Evolutionary conservation across 2,888 invertebrate species (phyloP).

Genomic region (Stegana nigrithorax): DNA sequence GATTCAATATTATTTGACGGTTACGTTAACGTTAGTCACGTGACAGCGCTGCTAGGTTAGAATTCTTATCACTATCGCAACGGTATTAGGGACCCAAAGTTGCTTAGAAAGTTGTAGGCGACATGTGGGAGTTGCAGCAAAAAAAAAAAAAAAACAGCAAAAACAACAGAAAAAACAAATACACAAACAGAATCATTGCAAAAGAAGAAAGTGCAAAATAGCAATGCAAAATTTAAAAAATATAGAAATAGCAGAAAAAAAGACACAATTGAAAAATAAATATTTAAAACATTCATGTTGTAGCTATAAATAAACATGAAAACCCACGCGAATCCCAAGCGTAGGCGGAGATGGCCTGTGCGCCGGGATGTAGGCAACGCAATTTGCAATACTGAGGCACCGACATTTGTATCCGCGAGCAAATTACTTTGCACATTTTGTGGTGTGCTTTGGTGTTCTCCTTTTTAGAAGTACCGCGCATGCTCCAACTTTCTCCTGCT

Average conservation of each 20-base stretch:
- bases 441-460: background rate
- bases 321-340: too few species aligned
- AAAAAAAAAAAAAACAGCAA: background rate
- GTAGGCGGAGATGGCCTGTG: background rate
- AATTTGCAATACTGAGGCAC: too few species aligned
- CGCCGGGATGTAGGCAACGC: slow-evolving; percentile 21
- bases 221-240: too few species aligned
- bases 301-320: background rate
- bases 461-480: background rate
- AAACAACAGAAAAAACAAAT: background rate
- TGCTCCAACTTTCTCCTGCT: background rate
- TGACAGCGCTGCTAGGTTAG: slow-evolving; percentile 45
- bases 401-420: too few species aligned
- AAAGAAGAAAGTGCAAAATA: background rate
- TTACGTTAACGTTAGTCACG: slow-evolving; percentile 30
- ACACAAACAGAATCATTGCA: background rate
- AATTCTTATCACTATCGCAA: slow-evolving; percentile 67
- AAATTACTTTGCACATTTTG: too few species aligned
- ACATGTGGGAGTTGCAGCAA: background rate
- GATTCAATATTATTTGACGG: slow-evolving; percentile 2
- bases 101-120: slow-evolving; percentile 51
- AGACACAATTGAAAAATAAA: too few species aligned
- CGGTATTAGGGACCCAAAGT: slow-evolving; percentile 64
- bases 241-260: background rate
- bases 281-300: background rate